Base-by-base conservation (phyloP, 2,113 vertebrate species). In the Sisor rabdophorus region DNA sequence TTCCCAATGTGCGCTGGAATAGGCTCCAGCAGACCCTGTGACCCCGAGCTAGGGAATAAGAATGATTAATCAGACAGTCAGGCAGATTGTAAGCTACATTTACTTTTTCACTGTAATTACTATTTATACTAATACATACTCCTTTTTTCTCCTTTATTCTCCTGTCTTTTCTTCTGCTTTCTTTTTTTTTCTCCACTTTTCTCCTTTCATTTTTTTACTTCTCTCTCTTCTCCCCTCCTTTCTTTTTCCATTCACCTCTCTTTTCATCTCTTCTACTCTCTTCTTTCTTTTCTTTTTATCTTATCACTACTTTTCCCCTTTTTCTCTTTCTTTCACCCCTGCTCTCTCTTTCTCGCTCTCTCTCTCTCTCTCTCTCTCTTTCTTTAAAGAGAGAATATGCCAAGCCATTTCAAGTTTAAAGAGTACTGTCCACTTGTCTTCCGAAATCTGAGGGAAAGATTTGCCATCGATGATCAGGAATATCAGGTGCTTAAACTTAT, bases 331-430 rank as follows among this genome's bases (percentile, higher is more conserved):
- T 67, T n/a, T 67, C 20, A 0, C 4, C 16, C 44, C 26, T 17
- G 13, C 13, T 48, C 7, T 64, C 20, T 58, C 5, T 53, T 15
- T 52, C 26, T 63, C 26, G 54, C 13, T 65, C 50, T 65, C 1
- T 55, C 52, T 55, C 19, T 40, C 70, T 20, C 44, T 53, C 15
- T 56, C 6, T 69, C 53, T 77, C 30, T 55, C 19, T 58, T 2
- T 17, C 11, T 28, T 11, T n/a, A 15, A 60, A 95, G 94, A 88
- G 94, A 95, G 87, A 95, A 95, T 78, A 95, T 95, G 94, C 94
- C 94, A 78, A 95, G 94, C 88, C 94, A 95, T 88, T 95, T 95
- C 90, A 95, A 95, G 85, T 95, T 95, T 84, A 95, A 95, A 83
- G 94, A 95, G 54, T 95, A 95, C 86, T 95, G 94, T 83, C 94